Percentiles rank a stretch among this genome's conserved stretches.
Evolutionary conservation across 2,797 vertebrate species (phyloP).

Genomic region (Leptodactylus fallax): DNA sequence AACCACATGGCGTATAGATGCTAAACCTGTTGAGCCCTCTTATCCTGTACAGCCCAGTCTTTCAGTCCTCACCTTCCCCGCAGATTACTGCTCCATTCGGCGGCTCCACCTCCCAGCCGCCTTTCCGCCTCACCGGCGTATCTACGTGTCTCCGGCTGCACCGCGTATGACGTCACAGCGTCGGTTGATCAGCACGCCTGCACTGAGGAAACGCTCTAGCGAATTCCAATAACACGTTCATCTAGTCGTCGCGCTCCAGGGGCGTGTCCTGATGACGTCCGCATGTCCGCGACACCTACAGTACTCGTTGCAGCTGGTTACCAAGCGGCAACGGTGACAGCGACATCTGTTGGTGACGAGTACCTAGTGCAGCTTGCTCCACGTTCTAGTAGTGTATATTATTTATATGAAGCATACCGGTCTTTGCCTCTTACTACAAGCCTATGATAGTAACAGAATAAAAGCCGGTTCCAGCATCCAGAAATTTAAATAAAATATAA

Average conservation of each 20-base stretch:
- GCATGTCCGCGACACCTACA: not conserved
- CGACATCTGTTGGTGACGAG: not conserved
- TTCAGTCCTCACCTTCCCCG: conserved; percentile 31
- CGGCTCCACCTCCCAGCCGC: conserved; percentile 32
- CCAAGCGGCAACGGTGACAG: not conserved
- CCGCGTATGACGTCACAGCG: conserved; percentile 52
- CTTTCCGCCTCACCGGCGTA: conserved; percentile 35
- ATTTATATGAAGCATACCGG: too few relatives aligned
- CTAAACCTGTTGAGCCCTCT: not conserved
- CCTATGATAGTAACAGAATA: too few relatives aligned
- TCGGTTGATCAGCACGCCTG: conserved; percentile 16
- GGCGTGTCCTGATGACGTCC: conserved; percentile 18
- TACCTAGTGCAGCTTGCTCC: not conserved
- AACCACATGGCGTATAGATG: conserved; percentile 28
- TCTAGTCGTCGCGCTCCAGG: conserved; percentile 11
- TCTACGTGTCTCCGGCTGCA: not conserved
- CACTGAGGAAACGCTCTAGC: too few relatives aligned
- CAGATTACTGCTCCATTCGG: conserved; percentile 48
- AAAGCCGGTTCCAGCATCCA: too few relatives aligned
- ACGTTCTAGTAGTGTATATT: not conserved
- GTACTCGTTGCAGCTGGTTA: not conserved
- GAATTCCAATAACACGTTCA: conserved; percentile 34
- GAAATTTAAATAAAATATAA: too few relatives aligned
- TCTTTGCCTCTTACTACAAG: too few relatives aligned
- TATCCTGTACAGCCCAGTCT: not conserved